phyloP scores from a whole-genome alignment of 2,113 vertebrate species.

The Chunga burmeisteri region DNA sequence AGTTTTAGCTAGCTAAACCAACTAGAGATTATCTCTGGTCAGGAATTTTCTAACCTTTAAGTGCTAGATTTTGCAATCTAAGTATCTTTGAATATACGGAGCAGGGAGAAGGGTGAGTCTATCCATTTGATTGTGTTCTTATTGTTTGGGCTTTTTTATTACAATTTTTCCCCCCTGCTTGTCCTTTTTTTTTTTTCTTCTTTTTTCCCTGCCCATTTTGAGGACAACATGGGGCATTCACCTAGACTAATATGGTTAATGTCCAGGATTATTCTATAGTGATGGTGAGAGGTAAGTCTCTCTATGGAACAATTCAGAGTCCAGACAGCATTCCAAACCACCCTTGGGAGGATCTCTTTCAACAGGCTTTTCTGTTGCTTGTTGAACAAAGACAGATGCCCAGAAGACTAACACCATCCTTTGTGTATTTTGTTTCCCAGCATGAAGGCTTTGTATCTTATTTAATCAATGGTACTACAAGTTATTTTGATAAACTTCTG shows the following conservation, averaged over 20 bases:
- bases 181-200: background rate
- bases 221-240: background rate
- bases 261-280: background rate
- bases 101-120: fast-evolving
- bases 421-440: background rate
- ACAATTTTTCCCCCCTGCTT: background rate
- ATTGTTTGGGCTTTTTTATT: background rate
- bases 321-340: background rate
- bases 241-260: background rate
- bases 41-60: background rate
- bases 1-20: background rate
- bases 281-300: background rate
- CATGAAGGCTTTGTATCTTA: background rate
- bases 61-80: background rate
- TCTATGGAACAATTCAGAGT: background rate
- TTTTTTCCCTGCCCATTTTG: background rate
- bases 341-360: background rate
- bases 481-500: background rate
- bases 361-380: background rate
- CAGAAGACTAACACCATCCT: background rate
- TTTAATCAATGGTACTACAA: background rate
- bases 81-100: background rate
- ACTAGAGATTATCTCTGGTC: background rate
- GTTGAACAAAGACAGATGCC: background rate
- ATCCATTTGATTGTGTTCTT: background rate